Percentiles rank a stretch among this genome's conserved stretches.
Conservation (phyloP, 2,113 vertebrate species). For the Cyanocitta stelleri region DNA sequence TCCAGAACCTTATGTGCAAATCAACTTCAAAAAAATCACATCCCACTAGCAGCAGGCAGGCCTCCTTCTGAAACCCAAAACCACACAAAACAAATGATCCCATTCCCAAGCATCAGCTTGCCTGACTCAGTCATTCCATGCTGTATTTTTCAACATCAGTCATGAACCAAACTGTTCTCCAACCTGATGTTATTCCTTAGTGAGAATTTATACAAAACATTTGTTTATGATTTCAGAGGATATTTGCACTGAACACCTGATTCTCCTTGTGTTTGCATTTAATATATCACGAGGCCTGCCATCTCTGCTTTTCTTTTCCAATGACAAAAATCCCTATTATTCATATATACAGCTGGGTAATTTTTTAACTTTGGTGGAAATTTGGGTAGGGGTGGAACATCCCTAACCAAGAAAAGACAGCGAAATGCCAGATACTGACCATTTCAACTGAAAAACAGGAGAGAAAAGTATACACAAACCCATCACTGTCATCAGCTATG, state of each 20-base stretch:
- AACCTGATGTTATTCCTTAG: not conserved
- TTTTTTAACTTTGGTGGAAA: not conserved
- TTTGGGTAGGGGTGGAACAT: not conserved
- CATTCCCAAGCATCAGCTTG: not conserved
- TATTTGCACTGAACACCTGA: not conserved
- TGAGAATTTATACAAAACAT: constrained; percentile 13
- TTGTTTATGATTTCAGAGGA: not conserved
- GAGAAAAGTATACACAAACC: not conserved
- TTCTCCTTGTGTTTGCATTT: not conserved
- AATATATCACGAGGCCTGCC: not conserved
- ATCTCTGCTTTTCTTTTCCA: not conserved
- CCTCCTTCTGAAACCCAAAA: not conserved
- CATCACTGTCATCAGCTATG: not conserved
- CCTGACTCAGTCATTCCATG: not conserved
- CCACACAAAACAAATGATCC: not conserved
- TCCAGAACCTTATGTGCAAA: not conserved
- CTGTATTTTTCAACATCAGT: not conserved
- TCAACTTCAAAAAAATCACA: not conserved
- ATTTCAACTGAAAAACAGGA: not conserved
- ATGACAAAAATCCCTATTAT: not conserved
- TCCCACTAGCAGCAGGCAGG: not conserved
- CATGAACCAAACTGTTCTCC: not conserved
- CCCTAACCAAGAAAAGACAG: not conserved
- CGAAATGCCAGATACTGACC: not conserved
- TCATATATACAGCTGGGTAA: not conserved